phyloP scores from a whole-genome alignment of 2,113 vertebrate genomes.

The Pterophyllum scalare region DNA sequence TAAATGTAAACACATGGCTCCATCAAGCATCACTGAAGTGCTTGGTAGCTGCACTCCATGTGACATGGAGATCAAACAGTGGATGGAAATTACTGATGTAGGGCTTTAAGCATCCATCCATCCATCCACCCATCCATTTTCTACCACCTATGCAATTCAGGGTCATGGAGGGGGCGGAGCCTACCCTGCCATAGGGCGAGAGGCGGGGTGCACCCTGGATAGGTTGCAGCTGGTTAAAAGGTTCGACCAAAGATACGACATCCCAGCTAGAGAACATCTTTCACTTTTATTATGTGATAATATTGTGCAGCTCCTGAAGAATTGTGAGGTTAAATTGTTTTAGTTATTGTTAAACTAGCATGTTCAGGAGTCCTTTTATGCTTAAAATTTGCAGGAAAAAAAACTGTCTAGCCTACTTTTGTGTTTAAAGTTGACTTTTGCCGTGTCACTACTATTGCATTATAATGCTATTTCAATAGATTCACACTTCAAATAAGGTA shows the following conservation, averaged over 20 bases:
- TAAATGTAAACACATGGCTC: neutral
- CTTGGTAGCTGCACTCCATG: neutral
- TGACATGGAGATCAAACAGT: neutral
- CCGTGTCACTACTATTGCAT: accelerated
- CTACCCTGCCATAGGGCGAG: no score
- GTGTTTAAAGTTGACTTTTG: neutral
- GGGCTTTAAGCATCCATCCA: no score
- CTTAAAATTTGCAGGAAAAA: neutral
- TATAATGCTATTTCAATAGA: neutral
- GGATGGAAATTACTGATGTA: neutral
- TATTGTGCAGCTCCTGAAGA: accelerated
- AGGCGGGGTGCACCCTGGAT: no score
- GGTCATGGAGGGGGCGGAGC: no score
- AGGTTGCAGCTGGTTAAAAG: neutral
- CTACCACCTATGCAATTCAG: no score
- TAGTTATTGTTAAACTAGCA: neutral
- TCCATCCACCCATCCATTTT: no score
- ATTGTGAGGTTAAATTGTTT: neutral
- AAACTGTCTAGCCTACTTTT: neutral
- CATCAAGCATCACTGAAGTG: neutral
- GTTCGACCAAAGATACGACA: neutral
- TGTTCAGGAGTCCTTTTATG: accelerated
- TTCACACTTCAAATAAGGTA: accelerated
- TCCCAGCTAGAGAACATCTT: neutral
- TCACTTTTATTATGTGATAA: neutral